Conservation (phyloP, 1,140 invertebrate genomes). For the Nasonia vitripennis region DNA sequence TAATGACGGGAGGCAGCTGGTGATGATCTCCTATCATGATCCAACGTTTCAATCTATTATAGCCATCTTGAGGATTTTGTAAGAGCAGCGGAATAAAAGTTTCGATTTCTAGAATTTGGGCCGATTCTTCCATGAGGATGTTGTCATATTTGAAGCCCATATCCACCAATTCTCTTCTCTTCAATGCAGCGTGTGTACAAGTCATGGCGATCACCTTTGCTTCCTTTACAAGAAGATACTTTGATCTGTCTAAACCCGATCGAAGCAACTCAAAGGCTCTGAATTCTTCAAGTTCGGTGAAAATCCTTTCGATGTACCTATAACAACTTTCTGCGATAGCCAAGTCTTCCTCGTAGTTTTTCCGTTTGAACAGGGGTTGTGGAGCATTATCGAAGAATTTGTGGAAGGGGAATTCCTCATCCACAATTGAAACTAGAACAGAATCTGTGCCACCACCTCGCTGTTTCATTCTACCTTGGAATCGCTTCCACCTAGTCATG, state of each 20-base stretch:
- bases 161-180: conserved; percentile 96
- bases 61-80: conserved; percentile 97
- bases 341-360: conserved; percentile 89
- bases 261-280: conserved; percentile 97
- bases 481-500: conserved; percentile 93
- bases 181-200: conserved; percentile 98
- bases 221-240: conserved; percentile 98
- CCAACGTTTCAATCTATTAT: conserved; percentile 97
- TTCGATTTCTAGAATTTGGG: conserved; percentile 99
- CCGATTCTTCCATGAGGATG: conserved; percentile 99
- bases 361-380: conserved; percentile 92
- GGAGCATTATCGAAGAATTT: conserved; percentile 95
- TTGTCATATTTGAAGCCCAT: conserved; percentile 98
- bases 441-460: conserved; percentile 65
- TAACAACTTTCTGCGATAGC: conserved; percentile 96
- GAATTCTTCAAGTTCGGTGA: conserved; percentile 98
- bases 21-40: conserved; percentile 99
- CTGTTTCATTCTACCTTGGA: conserved; percentile 79
- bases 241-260: conserved; percentile 95
- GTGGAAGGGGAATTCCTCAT: conserved; percentile 93
- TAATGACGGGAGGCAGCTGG: conserved; percentile 98
- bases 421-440: conserved; percentile 66
- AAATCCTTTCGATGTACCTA: conserved; percentile 96
- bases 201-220: conserved; percentile 99
- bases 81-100: conserved; percentile 98